phyloP scores from a whole-genome alignment of 2,888 invertebrate species.

The Cyrtodaria siliqua region DNA sequence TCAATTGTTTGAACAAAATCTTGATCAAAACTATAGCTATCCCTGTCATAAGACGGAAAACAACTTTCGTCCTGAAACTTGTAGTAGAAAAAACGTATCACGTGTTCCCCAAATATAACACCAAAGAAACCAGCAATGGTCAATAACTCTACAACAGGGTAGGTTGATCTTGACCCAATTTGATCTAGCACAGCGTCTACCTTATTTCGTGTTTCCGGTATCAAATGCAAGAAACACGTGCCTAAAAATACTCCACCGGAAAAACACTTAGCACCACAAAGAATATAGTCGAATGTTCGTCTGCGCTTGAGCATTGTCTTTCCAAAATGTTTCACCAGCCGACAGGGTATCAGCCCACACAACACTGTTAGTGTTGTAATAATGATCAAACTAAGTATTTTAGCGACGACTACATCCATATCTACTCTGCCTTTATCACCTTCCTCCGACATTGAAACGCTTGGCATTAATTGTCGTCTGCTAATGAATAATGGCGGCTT shows the following conservation, averaged over 20 bases:
- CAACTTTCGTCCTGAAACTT: constrained; percentile 67
- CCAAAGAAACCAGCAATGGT: constrained; percentile 80
- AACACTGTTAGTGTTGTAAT: constrained; percentile 76
- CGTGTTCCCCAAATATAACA: too few species aligned
- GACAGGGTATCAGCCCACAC: constrained; percentile 75
- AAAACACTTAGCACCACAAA: too few species aligned
- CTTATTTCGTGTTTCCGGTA: constrained; percentile 79
- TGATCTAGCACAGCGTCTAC: constrained; percentile 75
- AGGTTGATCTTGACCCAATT: constrained; percentile 75
- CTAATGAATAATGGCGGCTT: too few species aligned
- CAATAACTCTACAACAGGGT: constrained; percentile 79
- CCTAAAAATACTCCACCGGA: too few species aligned
- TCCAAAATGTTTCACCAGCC: constrained; percentile 73
- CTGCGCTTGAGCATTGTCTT: constrained; percentile 69
- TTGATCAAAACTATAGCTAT: constrained; percentile 58
- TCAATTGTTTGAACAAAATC: constrained; percentile 56
- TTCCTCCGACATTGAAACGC: constrained; percentile 65
- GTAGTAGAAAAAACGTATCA: constrained; percentile 76
- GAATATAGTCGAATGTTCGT: constrained; percentile 73
- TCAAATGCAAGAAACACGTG: constrained; percentile 78
- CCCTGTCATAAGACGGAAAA: constrained; percentile 34
- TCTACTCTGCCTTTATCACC: constrained; percentile 56
- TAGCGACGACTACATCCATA: constrained; percentile 81
- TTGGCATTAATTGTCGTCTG: too few species aligned
- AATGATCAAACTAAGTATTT: constrained; percentile 76